A percentile compares a stretch with the other conserved stretches of the same genome.
These are phyloP conservation scores for Pheosia gnoma DNA, from an alignment of 2,888 invertebrate genomes.

Conservation along the genomic window DNA sequence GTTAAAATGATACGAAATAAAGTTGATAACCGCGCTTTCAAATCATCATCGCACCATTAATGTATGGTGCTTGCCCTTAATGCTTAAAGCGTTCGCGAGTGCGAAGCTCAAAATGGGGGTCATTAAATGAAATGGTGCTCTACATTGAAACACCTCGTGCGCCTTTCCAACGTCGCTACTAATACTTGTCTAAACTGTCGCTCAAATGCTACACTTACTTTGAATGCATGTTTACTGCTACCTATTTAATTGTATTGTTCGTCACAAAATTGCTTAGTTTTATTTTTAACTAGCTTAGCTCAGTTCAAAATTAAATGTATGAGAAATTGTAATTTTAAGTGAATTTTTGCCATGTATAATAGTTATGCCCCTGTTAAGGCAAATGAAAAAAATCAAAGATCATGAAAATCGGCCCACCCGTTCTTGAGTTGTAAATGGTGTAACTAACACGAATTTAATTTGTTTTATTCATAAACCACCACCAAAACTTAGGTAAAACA, in stretches of 20 bases:
- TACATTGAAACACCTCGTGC: conserved; percentile 52
- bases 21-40: conserved; percentile 16
- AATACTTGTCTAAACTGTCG: conserved; percentile 19
- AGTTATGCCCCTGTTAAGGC: no score
- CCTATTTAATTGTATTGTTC: background rate
- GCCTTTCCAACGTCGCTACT: conserved; percentile 25
- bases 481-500: no score
- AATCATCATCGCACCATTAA: conserved; percentile 37
- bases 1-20: conserved; percentile 11
- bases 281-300: no score
- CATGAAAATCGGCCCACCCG: no score
- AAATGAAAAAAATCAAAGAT: no score
- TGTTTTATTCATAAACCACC: no score
- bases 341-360: no score
- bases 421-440: no score
- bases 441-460: no score
- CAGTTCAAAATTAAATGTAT: no score
- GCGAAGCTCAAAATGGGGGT: conserved; percentile 52
- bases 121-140: conserved; percentile 57
- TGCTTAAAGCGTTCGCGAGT: conserved; percentile 47
- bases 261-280: no score
- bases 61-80: conserved; percentile 49
- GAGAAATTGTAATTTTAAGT: no score
- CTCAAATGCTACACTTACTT: conserved; percentile 10
- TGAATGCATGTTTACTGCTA: background rate